phyloP scores from a whole-genome alignment of 2,797 vertebrate species.

The Poecilia gillii region DNA sequence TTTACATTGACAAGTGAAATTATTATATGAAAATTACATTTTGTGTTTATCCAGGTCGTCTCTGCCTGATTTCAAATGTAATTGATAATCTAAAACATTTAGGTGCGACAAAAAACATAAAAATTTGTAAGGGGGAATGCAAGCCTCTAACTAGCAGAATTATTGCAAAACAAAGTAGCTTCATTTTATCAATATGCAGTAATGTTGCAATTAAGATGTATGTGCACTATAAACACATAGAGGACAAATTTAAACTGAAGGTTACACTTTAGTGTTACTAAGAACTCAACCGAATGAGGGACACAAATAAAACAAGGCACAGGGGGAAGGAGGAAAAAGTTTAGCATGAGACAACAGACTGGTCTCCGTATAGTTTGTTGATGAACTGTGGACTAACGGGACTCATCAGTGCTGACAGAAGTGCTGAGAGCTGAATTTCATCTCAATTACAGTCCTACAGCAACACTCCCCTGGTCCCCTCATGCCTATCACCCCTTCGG shows the following conservation, averaged over 20 bases:
- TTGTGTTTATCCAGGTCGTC: not conserved
- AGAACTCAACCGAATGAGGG: slow-evolving; percentile 6
- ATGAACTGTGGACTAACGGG: slow-evolving; percentile 75
- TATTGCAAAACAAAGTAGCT: not conserved
- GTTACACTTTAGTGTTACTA: not conserved
- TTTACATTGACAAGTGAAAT: not conserved
- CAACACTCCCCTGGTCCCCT: slow-evolving; percentile 65
- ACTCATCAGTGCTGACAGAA: slow-evolving; percentile 74
- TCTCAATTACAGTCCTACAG: slow-evolving; percentile 78
- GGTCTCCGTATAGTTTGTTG: slow-evolving; percentile 68
- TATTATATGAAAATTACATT: not conserved
- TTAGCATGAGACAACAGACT: slow-evolving; percentile 57
- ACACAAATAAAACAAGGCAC: slow-evolving; percentile 6
- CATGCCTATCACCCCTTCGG: slow-evolving; percentile 62
- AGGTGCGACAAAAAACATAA: not conserved
- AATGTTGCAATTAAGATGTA: not conserved
- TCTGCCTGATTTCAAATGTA: not conserved
- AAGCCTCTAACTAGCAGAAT: not conserved
- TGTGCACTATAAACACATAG: not conserved
- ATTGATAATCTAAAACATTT: not conserved
- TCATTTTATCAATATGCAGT: not conserved
- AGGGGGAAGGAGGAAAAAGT: slow-evolving; percentile 22
- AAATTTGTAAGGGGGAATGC: not conserved
- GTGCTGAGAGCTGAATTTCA: slow-evolving; percentile 79
- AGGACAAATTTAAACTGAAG: not conserved